Evolutionary conservation across 2,888 invertebrate genomes (phyloP), one percentile per base, ranked within the genome.

Genomic region (Aplocera efformata): DNA sequence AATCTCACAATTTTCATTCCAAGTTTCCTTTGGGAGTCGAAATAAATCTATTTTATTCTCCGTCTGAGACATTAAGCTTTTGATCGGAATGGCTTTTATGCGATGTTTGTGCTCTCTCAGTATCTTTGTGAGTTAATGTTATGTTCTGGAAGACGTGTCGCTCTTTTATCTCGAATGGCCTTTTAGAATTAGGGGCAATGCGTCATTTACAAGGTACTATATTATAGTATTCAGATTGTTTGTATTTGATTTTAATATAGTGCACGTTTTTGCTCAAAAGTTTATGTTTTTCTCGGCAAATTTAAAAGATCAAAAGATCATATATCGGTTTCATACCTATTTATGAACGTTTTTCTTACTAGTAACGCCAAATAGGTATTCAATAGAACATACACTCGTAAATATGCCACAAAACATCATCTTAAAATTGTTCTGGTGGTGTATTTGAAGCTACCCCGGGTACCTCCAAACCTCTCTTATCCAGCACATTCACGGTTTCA

Each of bases 21-120:
- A 73, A 79, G 72, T 80, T 79, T 79, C 76, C 79, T 80, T 77
- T 68, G 63, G 69, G 70, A 70, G 66, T 56, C 60, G 56, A 48
- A 43, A 83, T 86, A 86, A 84, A 86, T 83, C 83, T 77, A 54
- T 67, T 84, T 84, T 84, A 84, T 85, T 73, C 66, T 60, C 63
- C 74, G 68, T 63, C 70, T 61, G 74, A 73, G 82, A 82, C 81
- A 75, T 82, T 78, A 67, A 76, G 73, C 75, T 74, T 77, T 80
- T 80, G 82, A 84, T 82, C 81, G 72, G 72, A 79, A 82, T 79
- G 59, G 77, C 77, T 84, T 86, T 85, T 85, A 84, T 85, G 76
- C 65, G 77, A 79, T 85, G 83, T 85, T 85, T 85, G 79, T 70
- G 72, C 72, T 79, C 70, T 78, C 71, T 66, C 61, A 72, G 71